Percentiles rank a stretch among this genome's conserved stretches.
phyloP scores from a whole-genome alignment of 2,113 vertebrate species.

The Melanocharis versteri region DNA sequence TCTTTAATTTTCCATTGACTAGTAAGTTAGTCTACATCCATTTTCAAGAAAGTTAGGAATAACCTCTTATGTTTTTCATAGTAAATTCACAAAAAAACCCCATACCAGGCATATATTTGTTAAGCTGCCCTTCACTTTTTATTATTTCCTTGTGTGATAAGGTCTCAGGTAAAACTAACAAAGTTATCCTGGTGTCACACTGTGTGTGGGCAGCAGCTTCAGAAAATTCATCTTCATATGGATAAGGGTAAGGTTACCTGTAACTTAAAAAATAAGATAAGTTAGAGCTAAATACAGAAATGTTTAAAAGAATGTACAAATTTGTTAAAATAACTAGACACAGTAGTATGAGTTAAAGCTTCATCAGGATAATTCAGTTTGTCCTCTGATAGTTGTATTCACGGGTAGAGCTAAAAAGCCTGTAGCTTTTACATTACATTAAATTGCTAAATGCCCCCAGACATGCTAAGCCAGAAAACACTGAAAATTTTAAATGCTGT shows the following conservation, averaged over 20 bases:
- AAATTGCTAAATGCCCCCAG: background rate
- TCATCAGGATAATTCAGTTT: background rate
- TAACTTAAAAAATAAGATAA: background rate
- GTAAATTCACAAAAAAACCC: background rate
- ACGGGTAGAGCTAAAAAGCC: background rate
- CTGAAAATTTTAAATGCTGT: background rate
- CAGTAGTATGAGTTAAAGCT: background rate
- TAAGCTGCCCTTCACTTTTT: background rate
- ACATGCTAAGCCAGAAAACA: background rate
- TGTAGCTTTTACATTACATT: background rate
- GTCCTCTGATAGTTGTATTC: background rate
- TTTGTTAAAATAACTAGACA: background rate
- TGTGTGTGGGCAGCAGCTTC: background rate
- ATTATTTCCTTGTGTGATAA: background rate
- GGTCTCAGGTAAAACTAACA: background rate
- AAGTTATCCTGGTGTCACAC: background rate
- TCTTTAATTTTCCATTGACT: background rate
- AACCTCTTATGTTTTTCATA: background rate
- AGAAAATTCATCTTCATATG: background rate
- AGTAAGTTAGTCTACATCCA: background rate
- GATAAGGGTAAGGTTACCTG: background rate
- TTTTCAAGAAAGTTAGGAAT: background rate
- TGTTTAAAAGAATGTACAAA: background rate
- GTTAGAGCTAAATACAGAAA: background rate
- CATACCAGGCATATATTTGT: background rate